Evolutionary conservation across 2,888 invertebrate species (phyloP), one percentile per base, ranked within the genome.

Genomic region (Drosophila flavopinicola): DNA sequence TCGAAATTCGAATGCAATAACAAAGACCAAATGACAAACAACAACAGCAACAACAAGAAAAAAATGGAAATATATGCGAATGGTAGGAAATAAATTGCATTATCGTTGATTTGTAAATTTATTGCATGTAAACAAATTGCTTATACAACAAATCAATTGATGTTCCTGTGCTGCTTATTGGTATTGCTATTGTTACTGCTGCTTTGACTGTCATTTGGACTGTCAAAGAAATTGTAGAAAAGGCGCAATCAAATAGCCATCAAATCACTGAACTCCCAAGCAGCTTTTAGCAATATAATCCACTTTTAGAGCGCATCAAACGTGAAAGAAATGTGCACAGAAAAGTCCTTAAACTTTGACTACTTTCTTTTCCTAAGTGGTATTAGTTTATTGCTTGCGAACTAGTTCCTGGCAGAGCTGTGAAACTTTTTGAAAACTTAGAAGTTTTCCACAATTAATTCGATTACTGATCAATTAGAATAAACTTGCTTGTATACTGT

Each of bases 41-140:
- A 24, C 44, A 23, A 27, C 6, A 11, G 47, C 27, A 49, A 48
- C 23, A 53, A 23, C 42, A 9, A 32, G 29, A 42, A 38, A 61
- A 52, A 49, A 58, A 57, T 27, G n/a, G 3, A 23, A 32, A 53
- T 39, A 38, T 39, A n/a, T 20, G 20, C 35, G 42, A 54, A 39
- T 72, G 44, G 56, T 37, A 24, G 68, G 60, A 64, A 66, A 79
- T 73, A 86, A 80, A 78, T 86, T 86, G 78, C 85, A 79, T 79
- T 85, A 80, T 82, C 69, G 77, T 84, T 85, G 85, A 82, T 85
- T 87, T 78, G 66, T 65, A 66, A 80, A 82, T 85, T 86, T 82
- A 82, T 87, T 82, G 66, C 85, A 85, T 78, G 78, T 85, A 82
- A 85, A 86, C 75, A 75, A 85, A 78, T 83, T 78, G 84, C 84